Percentiles rank a stretch among this genome's conserved stretches.
Evolutionary conservation across 2,888 invertebrate genomes (phyloP).

Genomic region (Gnatocerus cornutus): DNA sequence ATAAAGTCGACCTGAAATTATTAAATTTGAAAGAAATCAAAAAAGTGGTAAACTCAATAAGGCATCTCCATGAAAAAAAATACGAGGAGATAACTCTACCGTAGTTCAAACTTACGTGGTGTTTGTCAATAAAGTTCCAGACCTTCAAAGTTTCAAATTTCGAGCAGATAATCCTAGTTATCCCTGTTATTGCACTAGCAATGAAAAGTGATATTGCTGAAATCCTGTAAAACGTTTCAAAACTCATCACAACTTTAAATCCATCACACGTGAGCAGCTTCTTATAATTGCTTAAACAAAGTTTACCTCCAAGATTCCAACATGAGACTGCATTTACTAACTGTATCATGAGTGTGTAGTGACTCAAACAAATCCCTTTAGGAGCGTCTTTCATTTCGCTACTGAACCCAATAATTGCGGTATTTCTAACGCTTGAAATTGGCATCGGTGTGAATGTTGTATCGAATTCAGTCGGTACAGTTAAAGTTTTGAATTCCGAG

Average conservation of each 20-base stretch:
- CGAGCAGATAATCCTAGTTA: conserved; percentile 58
- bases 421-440: conserved; percentile 50
- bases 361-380: conserved; percentile 63
- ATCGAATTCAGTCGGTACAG: conserved; percentile 57
- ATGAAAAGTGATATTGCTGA: conserved; percentile 57
- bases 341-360: conserved; percentile 55
- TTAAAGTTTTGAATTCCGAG: conserved; percentile 55
- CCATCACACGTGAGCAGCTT: conserved; percentile 2
- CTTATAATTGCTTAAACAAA: conserved; percentile 18
- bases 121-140: conserved; percentile 62
- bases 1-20: conserved; percentile 44
- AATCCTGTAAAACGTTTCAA: conserved; percentile 62
- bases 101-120: conserved; percentile 62
- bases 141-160: conserved; percentile 55
- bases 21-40: too few species aligned
- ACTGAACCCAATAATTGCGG: conserved; percentile 61
- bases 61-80: too few species aligned
- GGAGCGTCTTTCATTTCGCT: conserved; percentile 65
- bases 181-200: conserved; percentile 54
- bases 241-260: conserved; percentile 16
- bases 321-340: conserved; percentile 45
- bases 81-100: too few species aligned
- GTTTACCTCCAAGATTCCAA: conserved; percentile 20
- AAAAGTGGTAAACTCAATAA: too few species aligned
- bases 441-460: conserved; percentile 56